Percentiles rank a stretch among this genome's conserved stretches.
These are phyloP conservation scores for Eustalomyia histrio DNA, from an alignment of 2,888 invertebrate genomes.

Conservation along the genomic window DNA sequence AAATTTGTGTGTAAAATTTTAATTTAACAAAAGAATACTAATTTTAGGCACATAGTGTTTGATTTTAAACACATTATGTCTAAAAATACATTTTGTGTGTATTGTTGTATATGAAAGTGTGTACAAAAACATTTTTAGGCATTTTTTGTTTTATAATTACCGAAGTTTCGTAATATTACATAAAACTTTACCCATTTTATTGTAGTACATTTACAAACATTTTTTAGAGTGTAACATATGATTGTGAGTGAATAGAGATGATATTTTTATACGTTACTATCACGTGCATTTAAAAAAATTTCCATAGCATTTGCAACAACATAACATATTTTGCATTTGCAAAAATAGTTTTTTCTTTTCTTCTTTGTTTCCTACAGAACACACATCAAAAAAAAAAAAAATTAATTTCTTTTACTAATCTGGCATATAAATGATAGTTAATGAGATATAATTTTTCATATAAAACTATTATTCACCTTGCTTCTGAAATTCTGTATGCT, in stretches of 20 bases:
- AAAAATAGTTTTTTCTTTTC: constrained; percentile 22
- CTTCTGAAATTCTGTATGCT: constrained; percentile 26
- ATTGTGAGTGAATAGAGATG: background rate
- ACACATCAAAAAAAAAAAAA: constrained; percentile 22
- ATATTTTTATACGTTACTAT: constrained; percentile 7
- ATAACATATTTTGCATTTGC: constrained; percentile 12
- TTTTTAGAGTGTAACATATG: too few species aligned
- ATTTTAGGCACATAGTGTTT: too few species aligned
- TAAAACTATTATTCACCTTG: constrained; percentile 44
- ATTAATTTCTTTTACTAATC: constrained; percentile 53
- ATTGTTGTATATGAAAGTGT: too few species aligned
- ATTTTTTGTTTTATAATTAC: too few species aligned
- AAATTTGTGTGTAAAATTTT: too few species aligned
- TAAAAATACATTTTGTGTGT: too few species aligned
- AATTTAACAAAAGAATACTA: too few species aligned
- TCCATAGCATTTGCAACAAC: constrained; percentile 20
- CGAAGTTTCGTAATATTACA: too few species aligned
- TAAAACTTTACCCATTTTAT: too few species aligned
- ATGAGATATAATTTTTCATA: constrained; percentile 23
- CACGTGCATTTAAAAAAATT: constrained; percentile 25
- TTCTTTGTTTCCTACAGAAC: constrained; percentile 44
- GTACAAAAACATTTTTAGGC: too few species aligned
- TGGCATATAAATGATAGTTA: constrained; percentile 60
- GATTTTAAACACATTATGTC: too few species aligned
- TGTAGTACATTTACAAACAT: too few species aligned